These are phyloP conservation scores for Falco novaeseelandiae DNA, from an alignment of 2,797 vertebrate species.

Conservation along the genomic window DNA sequence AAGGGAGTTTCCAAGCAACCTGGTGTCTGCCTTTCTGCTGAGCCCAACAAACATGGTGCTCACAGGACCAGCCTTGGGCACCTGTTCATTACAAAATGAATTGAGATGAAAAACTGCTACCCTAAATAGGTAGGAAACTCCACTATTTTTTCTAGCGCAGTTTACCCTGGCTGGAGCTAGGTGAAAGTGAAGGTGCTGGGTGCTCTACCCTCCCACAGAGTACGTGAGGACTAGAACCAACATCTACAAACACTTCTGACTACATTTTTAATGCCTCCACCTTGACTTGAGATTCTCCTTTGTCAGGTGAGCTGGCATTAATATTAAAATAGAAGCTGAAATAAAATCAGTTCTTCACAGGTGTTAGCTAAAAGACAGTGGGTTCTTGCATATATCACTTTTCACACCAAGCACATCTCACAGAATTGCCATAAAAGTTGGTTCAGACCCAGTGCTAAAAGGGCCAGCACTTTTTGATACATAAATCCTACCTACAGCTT, in stretches of 20 bases:
- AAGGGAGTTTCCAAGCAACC: not conserved
- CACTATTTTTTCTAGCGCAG: not conserved
- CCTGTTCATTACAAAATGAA: not conserved
- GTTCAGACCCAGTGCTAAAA: not conserved
- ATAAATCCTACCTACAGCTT: not conserved
- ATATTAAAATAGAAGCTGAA: not conserved
- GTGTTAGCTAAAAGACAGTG: not conserved
- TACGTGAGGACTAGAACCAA: not conserved
- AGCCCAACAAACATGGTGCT: not conserved
- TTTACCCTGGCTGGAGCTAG: not conserved
- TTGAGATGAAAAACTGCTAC: not conserved
- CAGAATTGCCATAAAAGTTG: not conserved
- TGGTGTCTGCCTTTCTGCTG: not conserved
- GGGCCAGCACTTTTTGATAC: not conserved
- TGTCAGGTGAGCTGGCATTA: not conserved
- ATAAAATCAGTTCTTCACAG: not conserved
- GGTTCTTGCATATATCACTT: not conserved
- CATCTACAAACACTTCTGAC: not conserved
- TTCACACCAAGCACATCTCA: not conserved
- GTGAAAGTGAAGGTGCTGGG: not conserved
- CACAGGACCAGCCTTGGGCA: not conserved
- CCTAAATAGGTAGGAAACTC: not conserved
- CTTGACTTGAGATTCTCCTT: not conserved
- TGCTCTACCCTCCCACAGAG: not conserved
- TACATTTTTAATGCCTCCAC: not conserved